These are phyloP conservation scores for Metalampra italica DNA, from an alignment of 2,888 invertebrate genomes.

Conservation along the genomic window DNA sequence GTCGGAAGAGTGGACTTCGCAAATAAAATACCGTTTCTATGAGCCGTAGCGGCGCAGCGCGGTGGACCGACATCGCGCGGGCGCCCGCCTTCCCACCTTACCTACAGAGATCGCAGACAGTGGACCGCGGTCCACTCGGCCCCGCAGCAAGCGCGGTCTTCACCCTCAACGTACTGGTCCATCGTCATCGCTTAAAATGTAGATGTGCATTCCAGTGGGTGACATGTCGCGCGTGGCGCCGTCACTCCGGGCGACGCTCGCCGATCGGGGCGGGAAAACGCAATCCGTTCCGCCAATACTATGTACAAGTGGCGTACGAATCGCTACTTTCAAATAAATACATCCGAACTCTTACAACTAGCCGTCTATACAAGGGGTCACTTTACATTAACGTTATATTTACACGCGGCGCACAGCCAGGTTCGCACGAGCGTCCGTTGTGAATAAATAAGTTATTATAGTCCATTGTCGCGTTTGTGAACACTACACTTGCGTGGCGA, in stretches of 20 bases:
- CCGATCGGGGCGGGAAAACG: constrained; percentile 55
- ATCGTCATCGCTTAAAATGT: constrained; percentile 5
- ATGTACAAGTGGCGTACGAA: constrained; percentile 69
- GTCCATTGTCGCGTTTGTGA: constrained; percentile 46
- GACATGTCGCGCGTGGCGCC: constrained; percentile 1
- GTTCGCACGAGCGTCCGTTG: constrained; percentile 72
- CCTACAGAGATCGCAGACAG: constrained; percentile 74
- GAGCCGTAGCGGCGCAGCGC: constrained; percentile 32
- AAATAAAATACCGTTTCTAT: constrained; percentile 31
- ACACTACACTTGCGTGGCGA: constrained; percentile 88
- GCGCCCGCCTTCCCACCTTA: constrained; percentile 44
- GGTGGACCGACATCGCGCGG: constrained; percentile 48
- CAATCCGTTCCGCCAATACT: constrained; percentile 61
- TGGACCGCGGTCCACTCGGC: constrained; percentile 56
- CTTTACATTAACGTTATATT: constrained; percentile 75
- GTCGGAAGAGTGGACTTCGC: constrained; percentile 2
- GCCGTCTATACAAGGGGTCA: constrained; percentile 74
- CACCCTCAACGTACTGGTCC: constrained; percentile 18
- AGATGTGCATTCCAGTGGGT: constrained; percentile 1
- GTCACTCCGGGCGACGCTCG: constrained; percentile 42
- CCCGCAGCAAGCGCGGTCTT: constrained; percentile 49
- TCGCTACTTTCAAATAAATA: constrained; percentile 69
- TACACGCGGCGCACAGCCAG: constrained; percentile 77
- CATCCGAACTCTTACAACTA: constrained; percentile 71
- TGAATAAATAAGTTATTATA: constrained; percentile 61